Percentiles rank a stretch among this genome's conserved stretches.
phyloP scores from a whole-genome alignment of 2,888 invertebrate genomes.

The Yponomeuta cagnagella region DNA sequence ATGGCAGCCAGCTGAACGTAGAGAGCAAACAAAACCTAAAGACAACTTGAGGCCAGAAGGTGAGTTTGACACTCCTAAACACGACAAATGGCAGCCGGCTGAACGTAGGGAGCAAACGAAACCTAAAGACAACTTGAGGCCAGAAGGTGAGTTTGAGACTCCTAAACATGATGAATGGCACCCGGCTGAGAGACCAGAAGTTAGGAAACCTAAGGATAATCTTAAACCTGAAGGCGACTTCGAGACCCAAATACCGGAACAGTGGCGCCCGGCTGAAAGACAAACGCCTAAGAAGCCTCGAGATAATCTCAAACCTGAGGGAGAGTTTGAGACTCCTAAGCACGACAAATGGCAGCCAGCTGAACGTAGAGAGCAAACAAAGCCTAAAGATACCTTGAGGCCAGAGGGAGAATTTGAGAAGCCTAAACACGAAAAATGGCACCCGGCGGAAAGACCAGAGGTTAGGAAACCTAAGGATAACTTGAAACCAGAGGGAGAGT shows the following conservation, averaged over 20 bases:
- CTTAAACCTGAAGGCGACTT: constrained; percentile 54
- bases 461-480: constrained; percentile 46
- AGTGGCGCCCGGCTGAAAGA: constrained; percentile 34
- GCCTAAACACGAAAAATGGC: constrained; percentile 30
- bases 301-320: constrained; percentile 41
- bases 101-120: constrained; percentile 45
- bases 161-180: constrained; percentile 40
- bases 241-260: constrained; percentile 34
- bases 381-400: constrained; percentile 39
- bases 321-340: constrained; percentile 47
- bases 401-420: constrained; percentile 51
- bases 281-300: constrained; percentile 35
- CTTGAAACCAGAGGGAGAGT: constrained; percentile 73
- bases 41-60: constrained; percentile 76
- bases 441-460: constrained; percentile 36
- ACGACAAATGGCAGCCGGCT: constrained; percentile 50
- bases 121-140: constrained; percentile 68
- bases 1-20: constrained; percentile 52
- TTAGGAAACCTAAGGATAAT: constrained; percentile 64
- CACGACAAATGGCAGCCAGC: constrained; percentile 35
- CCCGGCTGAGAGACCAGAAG: constrained; percentile 50
- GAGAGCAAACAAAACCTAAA: constrained; percentile 50
- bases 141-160: constrained; percentile 69
- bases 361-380: constrained; percentile 40
- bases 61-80: constrained; percentile 66